A percentile compares a stretch with the other conserved stretches of the same genome.
phyloP scores from a whole-genome alignment of 2,888 invertebrate genomes.

The Aproaerema taeniolella region DNA sequence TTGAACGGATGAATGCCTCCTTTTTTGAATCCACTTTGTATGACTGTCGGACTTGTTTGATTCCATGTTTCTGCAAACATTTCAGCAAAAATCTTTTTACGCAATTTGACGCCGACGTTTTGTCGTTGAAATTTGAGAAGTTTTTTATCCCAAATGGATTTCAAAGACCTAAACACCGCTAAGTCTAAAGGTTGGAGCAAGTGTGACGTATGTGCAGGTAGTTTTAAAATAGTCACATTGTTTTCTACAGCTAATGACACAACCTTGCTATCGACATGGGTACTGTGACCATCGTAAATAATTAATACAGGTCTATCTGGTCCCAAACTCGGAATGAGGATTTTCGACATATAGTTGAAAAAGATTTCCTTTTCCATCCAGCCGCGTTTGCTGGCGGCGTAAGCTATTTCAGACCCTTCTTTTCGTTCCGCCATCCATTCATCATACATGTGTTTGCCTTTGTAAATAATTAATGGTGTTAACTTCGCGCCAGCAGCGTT shows the following conservation, averaged over 20 bases:
- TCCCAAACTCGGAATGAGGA: constrained; percentile 20
- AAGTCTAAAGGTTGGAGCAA: constrained; percentile 28
- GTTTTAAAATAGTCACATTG: constrained; percentile 26
- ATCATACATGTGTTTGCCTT: constrained; percentile 25
- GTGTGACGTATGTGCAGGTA: constrained; percentile 29
- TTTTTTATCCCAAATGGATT: constrained; percentile 17
- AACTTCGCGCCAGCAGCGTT: no score
- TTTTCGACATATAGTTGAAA: constrained; percentile 24
- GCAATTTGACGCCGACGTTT: background rate
- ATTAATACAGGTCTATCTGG: constrained; percentile 26
- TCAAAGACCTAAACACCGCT: constrained; percentile 17
- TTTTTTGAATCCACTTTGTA: background rate
- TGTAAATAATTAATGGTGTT: no score
- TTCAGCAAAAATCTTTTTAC: constrained; percentile 7
- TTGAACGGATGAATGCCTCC: background rate
- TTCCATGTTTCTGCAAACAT: background rate
- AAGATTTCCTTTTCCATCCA: constrained; percentile 27
- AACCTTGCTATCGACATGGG: constrained; percentile 24
- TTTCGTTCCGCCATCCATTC: constrained; percentile 19
- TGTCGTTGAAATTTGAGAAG: constrained; percentile 11
- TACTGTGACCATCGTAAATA: constrained; percentile 30
- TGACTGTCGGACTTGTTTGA: background rate
- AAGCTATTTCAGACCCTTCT: constrained; percentile 14
- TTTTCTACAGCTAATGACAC: constrained; percentile 19
- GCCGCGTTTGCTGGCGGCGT: constrained; percentile 13